These are phyloP conservation scores for Trachemys scripta DNA, from an alignment of 2,113 vertebrate genomes.

Conservation along the genomic window DNA sequence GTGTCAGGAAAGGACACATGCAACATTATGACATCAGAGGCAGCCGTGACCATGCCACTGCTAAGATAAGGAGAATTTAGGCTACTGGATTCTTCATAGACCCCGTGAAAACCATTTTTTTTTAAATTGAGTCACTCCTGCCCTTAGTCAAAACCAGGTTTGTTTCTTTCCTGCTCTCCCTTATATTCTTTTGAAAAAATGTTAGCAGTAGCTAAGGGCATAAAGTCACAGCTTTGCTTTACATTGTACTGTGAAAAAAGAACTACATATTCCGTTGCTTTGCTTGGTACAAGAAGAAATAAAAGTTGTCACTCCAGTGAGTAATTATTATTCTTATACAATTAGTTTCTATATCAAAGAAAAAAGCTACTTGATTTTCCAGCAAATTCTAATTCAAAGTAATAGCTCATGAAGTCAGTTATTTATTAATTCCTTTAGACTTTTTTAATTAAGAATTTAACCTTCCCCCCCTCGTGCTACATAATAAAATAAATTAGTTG, in stretches of 20 bases:
- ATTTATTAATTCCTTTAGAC: not conserved
- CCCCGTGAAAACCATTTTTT: not conserved
- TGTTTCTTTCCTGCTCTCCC: not conserved
- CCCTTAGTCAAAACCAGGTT: not conserved
- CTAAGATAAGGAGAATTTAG: not conserved
- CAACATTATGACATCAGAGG: accelerated
- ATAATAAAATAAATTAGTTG: not conserved
- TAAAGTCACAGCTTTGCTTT: not conserved
- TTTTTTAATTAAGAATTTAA: not conserved
- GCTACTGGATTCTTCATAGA: not conserved
- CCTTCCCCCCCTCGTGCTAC: not conserved
- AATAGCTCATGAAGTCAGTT: slow-evolving; percentile 15
- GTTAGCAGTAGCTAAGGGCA: not conserved
- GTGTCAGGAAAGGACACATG: accelerated
- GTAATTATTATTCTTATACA: not conserved
- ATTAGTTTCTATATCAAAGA: not conserved
- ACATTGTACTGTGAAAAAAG: not conserved
- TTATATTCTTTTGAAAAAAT: not conserved
- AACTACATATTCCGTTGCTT: not conserved
- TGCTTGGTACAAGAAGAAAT: not conserved
- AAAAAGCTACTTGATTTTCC: not conserved
- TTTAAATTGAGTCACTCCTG: not conserved
- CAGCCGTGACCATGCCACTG: accelerated
- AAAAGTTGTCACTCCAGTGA: not conserved
- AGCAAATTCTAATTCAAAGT: slow-evolving; percentile 12